Base-by-base conservation (phyloP, 2,113 vertebrate genomes). In the Melanerpes formicivorus region DNA sequence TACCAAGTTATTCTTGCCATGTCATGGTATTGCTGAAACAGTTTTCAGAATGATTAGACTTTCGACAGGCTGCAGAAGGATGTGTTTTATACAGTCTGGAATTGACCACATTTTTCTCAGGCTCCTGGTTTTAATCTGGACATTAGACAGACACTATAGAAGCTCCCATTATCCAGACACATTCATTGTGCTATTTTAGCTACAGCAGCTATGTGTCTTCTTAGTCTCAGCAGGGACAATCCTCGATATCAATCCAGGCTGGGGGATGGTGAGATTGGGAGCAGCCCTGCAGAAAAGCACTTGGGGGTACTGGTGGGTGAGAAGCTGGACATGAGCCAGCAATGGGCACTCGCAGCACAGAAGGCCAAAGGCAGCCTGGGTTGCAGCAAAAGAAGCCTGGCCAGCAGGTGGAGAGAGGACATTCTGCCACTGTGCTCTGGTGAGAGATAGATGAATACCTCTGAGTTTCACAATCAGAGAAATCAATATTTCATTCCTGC, bases 81-180 rank as follows among this genome's bases (percentile, higher is more conserved):
- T 77, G 54, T 19, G 52, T 52, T 96, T 91, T 93, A 56, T 83
- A 78, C 72, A 46, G 56, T 32, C 74, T 88, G 93, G 80, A 76
- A 96, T 63, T 90, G 84, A 86, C 74, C 34, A 21, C 70, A 93
- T 90, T 95, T 94, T 92, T 97, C 58, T 48, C 37, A 90, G 89
- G 63, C 76, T 96, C 83, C 58, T 93, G 46, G 73, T 97, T 94
- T 95, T 95, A 94, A 93, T 96, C 95, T 91, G 83, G 64, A 81
- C 77, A 50, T 83, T 87, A 75, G 69, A 86, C 70, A 95, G 92
- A 87, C 72, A 60, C 88, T 80, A 56, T 37, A 80, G 80, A 92
- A 96, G 86, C 69, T 56, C 85, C 70, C 50, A 78, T 94, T 96
- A 90, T 86, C 84, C 46, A 59, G 34, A 72, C 65, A 88, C 69